These are phyloP conservation scores for Hymenochirus boettgeri DNA, from an alignment of 2,113 vertebrate species.

Conservation along the genomic window DNA sequence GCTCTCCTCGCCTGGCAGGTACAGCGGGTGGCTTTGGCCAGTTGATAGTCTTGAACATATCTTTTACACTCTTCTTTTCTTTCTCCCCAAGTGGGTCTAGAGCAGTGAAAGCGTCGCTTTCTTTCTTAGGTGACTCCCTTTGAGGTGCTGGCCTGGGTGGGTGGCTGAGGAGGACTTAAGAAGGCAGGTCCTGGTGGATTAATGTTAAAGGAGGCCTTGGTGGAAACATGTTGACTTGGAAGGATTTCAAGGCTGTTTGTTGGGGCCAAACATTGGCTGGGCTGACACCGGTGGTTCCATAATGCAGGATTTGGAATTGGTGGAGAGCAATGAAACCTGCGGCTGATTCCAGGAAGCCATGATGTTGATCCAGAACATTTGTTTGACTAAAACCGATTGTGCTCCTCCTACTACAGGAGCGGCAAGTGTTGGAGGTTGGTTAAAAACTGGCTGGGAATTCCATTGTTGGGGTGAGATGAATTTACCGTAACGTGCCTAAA, in stretches of 20 bases:
- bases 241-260: constrained; percentile 59
- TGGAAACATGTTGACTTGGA: constrained; percentile 67
- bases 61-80: constrained; percentile 83
- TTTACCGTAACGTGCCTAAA: constrained; percentile 69
- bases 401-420: constrained; percentile 52
- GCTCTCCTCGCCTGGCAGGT: constrained; percentile 76
- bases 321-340: constrained; percentile 55
- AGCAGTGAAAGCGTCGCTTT: constrained; percentile 81
- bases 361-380: constrained; percentile 51
- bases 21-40: constrained; percentile 79
- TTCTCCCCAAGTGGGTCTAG: constrained; percentile 89
- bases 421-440: constrained; percentile 52
- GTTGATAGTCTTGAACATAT: constrained; percentile 96
- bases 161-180: constrained; percentile 65
- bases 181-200: constrained; percentile 45
- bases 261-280: constrained; percentile 61
- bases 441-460: constrained; percentile 62
- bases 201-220: constrained; percentile 33
- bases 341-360: constrained; percentile 70
- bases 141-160: constrained; percentile 68
- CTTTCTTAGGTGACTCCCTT: constrained; percentile 65
- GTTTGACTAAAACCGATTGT: constrained; percentile 57
- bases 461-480: constrained; percentile 62
- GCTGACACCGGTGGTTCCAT: constrained; percentile 64
- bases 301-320: constrained; percentile 54